Conservation (phyloP, 2,888 invertebrate species). For the Thelaira solivaga region DNA sequence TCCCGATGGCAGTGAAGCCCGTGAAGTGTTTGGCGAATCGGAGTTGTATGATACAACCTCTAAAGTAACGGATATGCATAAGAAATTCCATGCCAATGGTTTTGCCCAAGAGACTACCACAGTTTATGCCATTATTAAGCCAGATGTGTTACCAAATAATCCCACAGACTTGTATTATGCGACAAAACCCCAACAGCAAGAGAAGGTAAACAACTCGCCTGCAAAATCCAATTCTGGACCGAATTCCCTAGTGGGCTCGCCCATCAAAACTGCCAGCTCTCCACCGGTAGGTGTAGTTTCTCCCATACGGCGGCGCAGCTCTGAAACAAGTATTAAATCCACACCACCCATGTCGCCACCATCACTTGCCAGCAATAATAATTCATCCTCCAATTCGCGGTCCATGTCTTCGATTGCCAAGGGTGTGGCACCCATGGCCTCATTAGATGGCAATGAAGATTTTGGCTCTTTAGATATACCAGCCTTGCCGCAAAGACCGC, state of each 20-base stretch:
- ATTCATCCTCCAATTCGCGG: slow-evolving; percentile 62
- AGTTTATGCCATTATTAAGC: slow-evolving; percentile 77
- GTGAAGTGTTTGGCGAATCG: slow-evolving; percentile 76
- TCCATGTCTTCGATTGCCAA: slow-evolving; percentile 68
- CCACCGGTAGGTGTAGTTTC: slow-evolving; percentile 74
- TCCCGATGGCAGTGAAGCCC: slow-evolving; percentile 77
- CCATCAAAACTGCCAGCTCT: slow-evolving; percentile 65
- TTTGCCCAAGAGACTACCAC: slow-evolving; percentile 74
- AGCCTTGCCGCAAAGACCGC: slow-evolving; percentile 69
- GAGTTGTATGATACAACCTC: slow-evolving; percentile 76
- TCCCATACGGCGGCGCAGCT: slow-evolving; percentile 69
- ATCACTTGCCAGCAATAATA: slow-evolving; percentile 61
- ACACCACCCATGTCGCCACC: slow-evolving; percentile 70
- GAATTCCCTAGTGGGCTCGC: slow-evolving; percentile 61
- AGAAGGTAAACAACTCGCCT: slow-evolving; percentile 62
- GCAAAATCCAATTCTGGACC: slow-evolving; percentile 48
- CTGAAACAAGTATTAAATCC: slow-evolving; percentile 66
- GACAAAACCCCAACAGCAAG: slow-evolving; percentile 38
- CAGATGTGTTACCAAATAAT: slow-evolving; percentile 71
- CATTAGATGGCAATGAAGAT: slow-evolving; percentile 73
- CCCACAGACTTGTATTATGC: slow-evolving; percentile 67
- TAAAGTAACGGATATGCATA: slow-evolving; percentile 73
- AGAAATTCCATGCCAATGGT: slow-evolving; percentile 75
- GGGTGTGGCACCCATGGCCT: slow-evolving; percentile 73
- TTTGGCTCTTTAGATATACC: slow-evolving; percentile 69